Percentiles rank a stretch among this genome's conserved stretches.
phyloP scores from a whole-genome alignment of 2,113 vertebrate species.

The Atrichornis clamosus region DNA sequence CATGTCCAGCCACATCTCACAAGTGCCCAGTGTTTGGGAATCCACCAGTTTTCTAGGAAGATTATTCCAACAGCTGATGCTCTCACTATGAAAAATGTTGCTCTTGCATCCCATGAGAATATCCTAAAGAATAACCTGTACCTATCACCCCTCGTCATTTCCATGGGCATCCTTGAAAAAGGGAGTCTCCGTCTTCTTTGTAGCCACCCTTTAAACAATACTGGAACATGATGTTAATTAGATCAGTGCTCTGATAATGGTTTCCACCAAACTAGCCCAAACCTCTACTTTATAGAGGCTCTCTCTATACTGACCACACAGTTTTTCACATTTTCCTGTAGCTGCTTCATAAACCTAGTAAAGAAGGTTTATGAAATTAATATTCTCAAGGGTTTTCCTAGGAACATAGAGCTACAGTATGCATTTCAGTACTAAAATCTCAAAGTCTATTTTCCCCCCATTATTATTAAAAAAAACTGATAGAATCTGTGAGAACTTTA shows the following conservation, averaged over 20 bases:
- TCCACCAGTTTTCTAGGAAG: background rate
- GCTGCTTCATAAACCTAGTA: background rate
- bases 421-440: background rate
- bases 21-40: background rate
- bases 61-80: background rate
- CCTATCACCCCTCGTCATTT: background rate
- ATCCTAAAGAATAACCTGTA: background rate
- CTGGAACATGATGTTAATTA: background rate
- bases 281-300: background rate
- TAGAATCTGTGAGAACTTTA: background rate
- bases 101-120: background rate
- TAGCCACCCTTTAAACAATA: background rate
- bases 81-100: background rate
- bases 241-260: background rate
- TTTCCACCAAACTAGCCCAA: background rate
- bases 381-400: background rate
- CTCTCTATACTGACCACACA: background rate
- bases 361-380: background rate
- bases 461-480: background rate
- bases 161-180: background rate
- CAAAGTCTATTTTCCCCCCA: background rate
- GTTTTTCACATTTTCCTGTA: background rate
- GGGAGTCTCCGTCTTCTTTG: background rate
- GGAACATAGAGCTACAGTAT: background rate
- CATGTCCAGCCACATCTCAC: background rate